phyloP scores from a whole-genome alignment of 2,113 vertebrate genomes.

The Brienomyrus longianalis region DNA sequence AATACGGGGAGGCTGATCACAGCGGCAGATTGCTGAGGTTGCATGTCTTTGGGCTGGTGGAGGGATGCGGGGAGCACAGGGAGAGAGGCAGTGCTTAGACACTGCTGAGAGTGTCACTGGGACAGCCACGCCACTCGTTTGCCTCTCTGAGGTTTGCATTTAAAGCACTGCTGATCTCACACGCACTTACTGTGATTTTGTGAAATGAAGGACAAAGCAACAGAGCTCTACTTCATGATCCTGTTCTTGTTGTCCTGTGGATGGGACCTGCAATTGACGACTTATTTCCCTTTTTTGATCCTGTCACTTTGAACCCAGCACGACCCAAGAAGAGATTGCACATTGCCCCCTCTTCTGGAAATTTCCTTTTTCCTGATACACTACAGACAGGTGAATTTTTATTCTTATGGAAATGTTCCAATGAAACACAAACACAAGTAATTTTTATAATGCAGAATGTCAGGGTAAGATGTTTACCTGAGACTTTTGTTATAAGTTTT shows the following conservation, averaged over 20 bases:
- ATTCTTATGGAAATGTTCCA: not conserved
- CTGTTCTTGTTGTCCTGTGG: not conserved
- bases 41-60: not conserved
- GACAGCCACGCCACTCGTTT: not conserved
- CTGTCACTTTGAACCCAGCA: not conserved
- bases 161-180: not conserved
- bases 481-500: not conserved
- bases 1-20: not conserved
- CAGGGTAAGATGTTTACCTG: not conserved
- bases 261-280: not conserved
- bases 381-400: not conserved
- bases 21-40: not conserved
- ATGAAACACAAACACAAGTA: not conserved
- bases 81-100: not conserved
- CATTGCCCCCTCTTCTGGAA: not conserved
- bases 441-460: not conserved
- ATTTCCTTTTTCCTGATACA: not conserved
- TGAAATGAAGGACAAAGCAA: not conserved
- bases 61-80: not conserved
- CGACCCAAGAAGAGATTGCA: not conserved
- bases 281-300: not conserved
- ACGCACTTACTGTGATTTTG: not conserved
- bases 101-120: not conserved
- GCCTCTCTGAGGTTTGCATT: not conserved
- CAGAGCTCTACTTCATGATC: not conserved